Evolutionary conservation across 2,888 invertebrate species (phyloP), one percentile per base, ranked within the genome.

Genomic region (Lottia gigantea): DNA sequence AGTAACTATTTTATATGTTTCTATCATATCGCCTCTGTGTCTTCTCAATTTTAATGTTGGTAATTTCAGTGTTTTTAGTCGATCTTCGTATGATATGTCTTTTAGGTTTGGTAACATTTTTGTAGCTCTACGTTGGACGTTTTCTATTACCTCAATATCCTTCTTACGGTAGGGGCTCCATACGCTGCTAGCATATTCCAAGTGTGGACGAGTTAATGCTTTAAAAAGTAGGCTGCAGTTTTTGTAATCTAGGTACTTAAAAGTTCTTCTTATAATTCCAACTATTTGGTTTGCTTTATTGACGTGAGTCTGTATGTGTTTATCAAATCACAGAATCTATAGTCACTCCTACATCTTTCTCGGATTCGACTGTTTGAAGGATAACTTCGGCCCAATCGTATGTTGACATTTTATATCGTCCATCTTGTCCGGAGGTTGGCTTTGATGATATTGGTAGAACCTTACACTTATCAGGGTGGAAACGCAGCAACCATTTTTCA

Each of bases 121-220:
- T n/a, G n/a, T n/a, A n/a, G n/a, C n/a, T n/a, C n/a, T n/a, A n/a
- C n/a, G n/a, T n/a, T n/a, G n/a, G n/a, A n/a, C n/a, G n/a, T n/a
- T n/a, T n/a, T n/a, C n/a, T n/a, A n/a, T n/a, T n/a, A n/a, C n/a
- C n/a, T n/a, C n/a, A n/a, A n/a, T n/a, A n/a, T n/a, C n/a, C n/a
- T n/a, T n/a, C n/a, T n/a, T n/a, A n/a, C n/a, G n/a, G n/a, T n/a
- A 46, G 0, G 74, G 70, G 12, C 23, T 40, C 71, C 71, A 72
- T 1, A 61, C 69, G 8, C 49, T 46, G 61, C 66, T 72, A 12
- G 70, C 49, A 46, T 64, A 74, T 62, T 72, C 74, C 15, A 74
- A 61, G 25, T 69, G 67, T 16, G 74, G 72, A 14, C 71, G 3
- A 8, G 64, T 62, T n/a, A 71, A 14, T 12, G 67, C 64, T 46